Percentiles rank a stretch among this genome's conserved stretches.
These are phyloP conservation scores for Tylochromis polylepis DNA, from an alignment of 2,113 vertebrate species.

Conservation along the genomic window DNA sequence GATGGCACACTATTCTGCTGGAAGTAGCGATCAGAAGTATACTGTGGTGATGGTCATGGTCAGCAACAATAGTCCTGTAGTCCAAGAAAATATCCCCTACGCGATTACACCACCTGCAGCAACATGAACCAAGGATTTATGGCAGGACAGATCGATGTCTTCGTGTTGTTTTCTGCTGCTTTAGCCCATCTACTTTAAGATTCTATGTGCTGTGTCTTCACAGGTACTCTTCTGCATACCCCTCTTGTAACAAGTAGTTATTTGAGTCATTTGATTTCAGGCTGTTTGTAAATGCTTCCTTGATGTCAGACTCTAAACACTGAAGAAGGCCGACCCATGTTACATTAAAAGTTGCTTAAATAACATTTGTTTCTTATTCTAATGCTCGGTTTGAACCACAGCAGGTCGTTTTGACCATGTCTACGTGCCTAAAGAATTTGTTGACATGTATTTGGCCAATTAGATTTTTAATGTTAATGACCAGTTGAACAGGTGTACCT, in stretches of 20 bases:
- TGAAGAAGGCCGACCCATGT: background rate
- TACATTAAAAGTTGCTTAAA: background rate
- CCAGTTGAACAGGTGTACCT: background rate
- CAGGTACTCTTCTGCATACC: background rate
- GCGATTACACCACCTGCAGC: background rate
- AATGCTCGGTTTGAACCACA: background rate
- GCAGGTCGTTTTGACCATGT: background rate
- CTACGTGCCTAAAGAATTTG: background rate
- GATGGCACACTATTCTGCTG: background rate
- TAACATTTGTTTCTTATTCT: background rate
- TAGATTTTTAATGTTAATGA: background rate
- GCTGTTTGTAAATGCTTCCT: background rate
- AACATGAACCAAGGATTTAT: background rate
- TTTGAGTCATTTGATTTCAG: background rate
- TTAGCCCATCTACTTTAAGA: background rate
- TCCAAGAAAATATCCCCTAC: background rate
- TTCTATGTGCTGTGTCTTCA: background rate
- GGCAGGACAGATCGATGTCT: background rate
- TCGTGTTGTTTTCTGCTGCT: background rate
- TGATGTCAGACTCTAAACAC: background rate
- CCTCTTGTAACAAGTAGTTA: too few relatives aligned
- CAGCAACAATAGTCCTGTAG: background rate
- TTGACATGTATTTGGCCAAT: background rate
- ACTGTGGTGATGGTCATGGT: background rate
- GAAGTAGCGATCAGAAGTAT: background rate